Conservation (phyloP, 1,140 invertebrate genomes). For the Caerostris darwini region DNA sequence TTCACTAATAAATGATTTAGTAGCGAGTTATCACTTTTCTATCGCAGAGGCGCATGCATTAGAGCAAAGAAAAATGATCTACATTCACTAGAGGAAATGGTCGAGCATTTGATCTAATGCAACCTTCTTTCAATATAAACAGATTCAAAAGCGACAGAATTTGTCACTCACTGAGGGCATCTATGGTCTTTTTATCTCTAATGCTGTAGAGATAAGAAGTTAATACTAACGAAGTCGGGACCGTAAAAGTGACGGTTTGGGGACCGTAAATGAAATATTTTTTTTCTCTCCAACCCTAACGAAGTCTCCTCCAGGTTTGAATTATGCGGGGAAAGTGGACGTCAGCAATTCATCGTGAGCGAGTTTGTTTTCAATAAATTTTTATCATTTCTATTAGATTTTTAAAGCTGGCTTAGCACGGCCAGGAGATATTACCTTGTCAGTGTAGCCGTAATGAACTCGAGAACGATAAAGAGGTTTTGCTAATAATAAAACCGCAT, state of each 20-base stretch:
- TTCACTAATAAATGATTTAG: neutral
- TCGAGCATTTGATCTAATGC: constrained; percentile 42
- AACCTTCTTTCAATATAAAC: constrained; percentile 48
- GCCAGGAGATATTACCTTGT: constrained; percentile 71
- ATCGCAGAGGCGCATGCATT: neutral
- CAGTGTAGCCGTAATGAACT: constrained; percentile 62
- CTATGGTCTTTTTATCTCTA: constrained; percentile 45
- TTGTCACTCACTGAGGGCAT: constrained; percentile 42
- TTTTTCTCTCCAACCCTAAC: constrained; percentile 9
- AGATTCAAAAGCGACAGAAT: constrained; percentile 49
- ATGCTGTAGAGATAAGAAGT: constrained; percentile 30
- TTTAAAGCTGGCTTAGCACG: constrained; percentile 62
- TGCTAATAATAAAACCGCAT: constrained; percentile 74
- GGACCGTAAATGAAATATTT: constrained; percentile 45
- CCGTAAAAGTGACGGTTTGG: constrained; percentile 50
- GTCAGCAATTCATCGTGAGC: constrained; percentile 24
- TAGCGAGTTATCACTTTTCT: neutral
- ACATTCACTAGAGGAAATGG: constrained; percentile 42
- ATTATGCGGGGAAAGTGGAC: constrained; percentile 58
- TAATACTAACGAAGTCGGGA: constrained; percentile 62
- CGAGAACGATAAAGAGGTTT: constrained; percentile 70
- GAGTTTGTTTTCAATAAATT: constrained; percentile 77
- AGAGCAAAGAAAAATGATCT: constrained; percentile 18
- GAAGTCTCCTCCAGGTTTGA: constrained; percentile 39
- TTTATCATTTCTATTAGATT: constrained; percentile 74